Evolutionary conservation across 2,797 vertebrate genomes (phyloP).

Genomic region (Picus viridis): DNA sequence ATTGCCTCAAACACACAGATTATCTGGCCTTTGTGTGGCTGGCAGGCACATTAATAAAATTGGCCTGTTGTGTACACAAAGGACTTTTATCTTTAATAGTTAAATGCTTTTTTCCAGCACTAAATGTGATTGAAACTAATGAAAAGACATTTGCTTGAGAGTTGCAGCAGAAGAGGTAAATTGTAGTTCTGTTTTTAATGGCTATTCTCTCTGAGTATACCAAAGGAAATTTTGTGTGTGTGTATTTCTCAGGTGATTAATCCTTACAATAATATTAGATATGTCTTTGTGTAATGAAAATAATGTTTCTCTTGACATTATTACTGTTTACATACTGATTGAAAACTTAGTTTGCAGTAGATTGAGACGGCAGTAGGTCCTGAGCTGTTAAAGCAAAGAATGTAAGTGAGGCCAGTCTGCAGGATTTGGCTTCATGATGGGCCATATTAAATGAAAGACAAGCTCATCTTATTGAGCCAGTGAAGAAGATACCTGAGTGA

Average conservation of each 20-base stretch:
- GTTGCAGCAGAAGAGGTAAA: not conserved
- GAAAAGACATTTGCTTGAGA: not conserved
- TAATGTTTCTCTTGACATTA: not conserved
- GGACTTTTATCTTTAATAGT: not conserved
- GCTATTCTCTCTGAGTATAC: not conserved
- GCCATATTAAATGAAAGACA: not conserved
- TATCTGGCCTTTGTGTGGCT: not conserved
- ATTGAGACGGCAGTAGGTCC: not conserved
- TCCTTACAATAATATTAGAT: not conserved
- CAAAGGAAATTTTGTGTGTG: not conserved
- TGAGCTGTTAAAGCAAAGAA: not conserved
- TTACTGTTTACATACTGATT: not conserved
- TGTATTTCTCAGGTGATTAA: not conserved
- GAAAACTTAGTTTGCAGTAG: not conserved
- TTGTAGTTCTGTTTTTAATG: not conserved
- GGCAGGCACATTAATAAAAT: not conserved
- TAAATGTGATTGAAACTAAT: not conserved
- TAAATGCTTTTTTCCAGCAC: not conserved
- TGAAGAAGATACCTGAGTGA: not conserved
- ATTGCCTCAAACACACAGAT: not conserved
- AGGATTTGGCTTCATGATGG: not conserved
- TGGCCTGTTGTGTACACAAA: not conserved
- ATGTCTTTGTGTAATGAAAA: not conserved
- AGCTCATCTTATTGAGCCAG: not conserved
- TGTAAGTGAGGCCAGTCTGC: not conserved